These are phyloP conservation scores for Ailuropoda melanoleuca DNA, from an alignment of 2,113 vertebrate genomes.

Conservation along the genomic window DNA sequence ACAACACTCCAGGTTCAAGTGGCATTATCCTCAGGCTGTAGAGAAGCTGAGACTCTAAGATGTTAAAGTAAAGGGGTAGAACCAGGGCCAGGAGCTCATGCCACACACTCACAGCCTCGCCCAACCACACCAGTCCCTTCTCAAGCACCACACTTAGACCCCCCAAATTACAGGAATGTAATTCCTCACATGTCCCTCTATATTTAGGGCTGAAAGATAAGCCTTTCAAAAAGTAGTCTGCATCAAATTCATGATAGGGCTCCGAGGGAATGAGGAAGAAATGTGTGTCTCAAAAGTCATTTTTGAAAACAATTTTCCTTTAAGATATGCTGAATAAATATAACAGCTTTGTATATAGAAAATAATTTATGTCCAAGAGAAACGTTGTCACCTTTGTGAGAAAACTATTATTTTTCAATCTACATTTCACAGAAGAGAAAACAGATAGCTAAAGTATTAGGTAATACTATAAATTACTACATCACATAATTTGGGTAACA, in stretches of 20 bases:
- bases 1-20: not conserved
- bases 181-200: not conserved
- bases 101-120: not conserved
- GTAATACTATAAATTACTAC: constrained; percentile 43
- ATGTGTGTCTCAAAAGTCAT: constrained; percentile 57
- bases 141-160: not conserved
- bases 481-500: constrained; percentile 42
- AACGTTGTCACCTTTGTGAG: constrained; percentile 76
- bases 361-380: constrained; percentile 81
- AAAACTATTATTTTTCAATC: constrained; percentile 78
- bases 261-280: constrained; percentile 71
- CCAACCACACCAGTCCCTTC: not conserved
- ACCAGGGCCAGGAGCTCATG: not conserved
- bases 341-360: constrained; percentile 75
- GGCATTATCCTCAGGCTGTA: not conserved
- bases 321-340: constrained; percentile 75
- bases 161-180: not conserved
- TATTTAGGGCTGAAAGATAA: constrained; percentile 64
- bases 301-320: constrained; percentile 66
- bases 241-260: constrained; percentile 69
- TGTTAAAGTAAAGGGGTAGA: not conserved
- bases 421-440: constrained; percentile 66
- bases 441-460: constrained; percentile 73
- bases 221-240: constrained; percentile 67
- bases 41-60: not conserved